Evolutionary conservation across 2,888 invertebrate species (phyloP), one percentile per base, ranked within the genome.

Genomic region (Eledona agricola): DNA sequence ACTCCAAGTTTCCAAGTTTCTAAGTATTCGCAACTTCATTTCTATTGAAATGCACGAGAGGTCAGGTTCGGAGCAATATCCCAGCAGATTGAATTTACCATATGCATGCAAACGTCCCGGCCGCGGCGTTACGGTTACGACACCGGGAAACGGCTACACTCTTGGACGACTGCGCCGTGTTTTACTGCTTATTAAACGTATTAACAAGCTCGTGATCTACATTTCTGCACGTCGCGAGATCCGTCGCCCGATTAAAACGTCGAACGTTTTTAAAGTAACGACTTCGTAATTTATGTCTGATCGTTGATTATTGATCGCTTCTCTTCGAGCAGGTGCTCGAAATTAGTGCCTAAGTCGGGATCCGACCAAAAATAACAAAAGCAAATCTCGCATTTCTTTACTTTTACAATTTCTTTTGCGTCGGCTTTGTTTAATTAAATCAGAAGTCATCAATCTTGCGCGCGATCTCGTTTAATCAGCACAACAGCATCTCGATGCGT

Each of bases 21-120:
- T 19, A 50, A 55, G 50, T 55, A 50, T 55, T 43, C 32, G 38
- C 22, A 55, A 50, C 50, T 55, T 55, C 55, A 38, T 55, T 55
- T 55, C 55, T 32, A 55, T 55, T 55, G 55, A 45, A 50, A 50
- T 55, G 45, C 50, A 29, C 25, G 16, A 45, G 45, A 55, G 55
- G 50, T 55, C 55, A 50, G 50, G 40, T 19, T 45, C 42, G 19
- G 23, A 13, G 45, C 49, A 50, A 55, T 50, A 50, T 55, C 26
- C 38, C 23, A 45, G 51, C 50, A 45, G 45, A 55, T 55, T 55
- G 55, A 51, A 55, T 55, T 55, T 55, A 54, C 54, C 49, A 45
- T 45, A 37, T 45, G 45, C 50, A 55, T 49, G 37, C 38, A 50
- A 55, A 50, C 43, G 25, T 31, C 45, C 29, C 11, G 54, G 42